Evolutionary conservation across 2,888 invertebrate genomes (phyloP), one percentile per base, ranked within the genome.

Genomic region (Julus scanicus): DNA sequence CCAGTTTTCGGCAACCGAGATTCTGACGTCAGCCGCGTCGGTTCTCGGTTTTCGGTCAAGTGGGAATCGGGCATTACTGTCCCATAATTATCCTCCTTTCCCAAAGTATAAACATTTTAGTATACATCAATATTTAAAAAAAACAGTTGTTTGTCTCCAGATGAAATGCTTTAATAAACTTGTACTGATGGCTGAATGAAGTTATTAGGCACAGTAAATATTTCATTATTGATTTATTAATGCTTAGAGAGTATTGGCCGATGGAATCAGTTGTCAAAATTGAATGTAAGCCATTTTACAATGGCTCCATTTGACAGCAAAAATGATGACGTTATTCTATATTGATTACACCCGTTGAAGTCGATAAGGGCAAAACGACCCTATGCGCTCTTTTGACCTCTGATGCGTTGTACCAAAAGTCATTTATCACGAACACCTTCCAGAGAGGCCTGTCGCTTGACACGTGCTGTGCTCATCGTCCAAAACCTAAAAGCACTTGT

Each of bases 401-500:
- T 6, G 49, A 49, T 49, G 49, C 49, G 13, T 49, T 49, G 57
- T 57, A 17, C 15, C 11, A 17, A 20, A 63, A 63, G 63, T n/a
- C 63, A 63, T 63, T 63, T 63, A 63, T 63, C 63, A 63, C 63
- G 0, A 63, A 0, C 63, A 63, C n/a, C 63, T 63, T 63, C 63
- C 63, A 63, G 63, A 63, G 63, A 20, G 29, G 29, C 29, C 63
- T n/a, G n/a, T 63, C 20, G 63, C 63, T 63, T 20, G 63, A 63
- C 63, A 63, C 63, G 63, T 63, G 63, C 63, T 63, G 63, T n/a
- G 63, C 63, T 63, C 63, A 63, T 63, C 63, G 63, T 63, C 63
- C 63, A 15, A 57, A 49, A 63, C 63, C n/a, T 2, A 20, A 63
- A 20, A 63, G 5, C n/a, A 20, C 20, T 63, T 63, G 63, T 63